Conservation (phyloP, 2,888 invertebrate genomes). For the Habroteleia sp. region DNA sequence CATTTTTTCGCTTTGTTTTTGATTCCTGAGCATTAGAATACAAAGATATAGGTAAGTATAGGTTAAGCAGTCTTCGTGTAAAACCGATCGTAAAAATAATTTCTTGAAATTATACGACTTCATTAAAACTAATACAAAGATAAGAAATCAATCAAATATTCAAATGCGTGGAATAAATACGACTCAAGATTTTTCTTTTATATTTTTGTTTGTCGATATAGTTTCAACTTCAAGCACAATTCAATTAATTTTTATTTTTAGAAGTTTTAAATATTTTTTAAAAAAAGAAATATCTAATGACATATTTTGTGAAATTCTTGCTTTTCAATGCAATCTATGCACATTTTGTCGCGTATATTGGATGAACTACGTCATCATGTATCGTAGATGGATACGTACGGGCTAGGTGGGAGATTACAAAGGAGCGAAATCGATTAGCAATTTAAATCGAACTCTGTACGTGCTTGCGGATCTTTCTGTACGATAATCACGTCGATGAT, state of each 20-base stretch:
- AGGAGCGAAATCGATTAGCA: constrained; percentile 79
- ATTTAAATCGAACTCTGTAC: constrained; percentile 78
- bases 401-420: constrained; percentile 78
- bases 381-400: constrained; percentile 72
- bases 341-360: constrained; percentile 67
- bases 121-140: no score
- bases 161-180: no score
- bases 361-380: constrained; percentile 71
- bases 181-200: no score
- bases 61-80: constrained; percentile 15
- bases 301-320: constrained; percentile 27
- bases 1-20: constrained; percentile 15
- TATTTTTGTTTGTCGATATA: no score
- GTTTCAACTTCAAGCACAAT: no score
- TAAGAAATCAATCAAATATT: no score
- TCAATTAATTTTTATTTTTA: no score
- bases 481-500: constrained; percentile 71
- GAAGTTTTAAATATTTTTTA: no score
- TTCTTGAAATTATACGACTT: no score
- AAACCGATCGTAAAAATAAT: constrained; percentile 25
- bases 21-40: constrained; percentile 26
- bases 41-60: constrained; percentile 35
- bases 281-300: no score
- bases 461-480: constrained; percentile 78
- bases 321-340: constrained; percentile 65